Evolutionary conservation across 2,797 vertebrate genomes (phyloP), one percentile per base, ranked within the genome.

Genomic region (Acrossocheilus wenchowensis): DNA sequence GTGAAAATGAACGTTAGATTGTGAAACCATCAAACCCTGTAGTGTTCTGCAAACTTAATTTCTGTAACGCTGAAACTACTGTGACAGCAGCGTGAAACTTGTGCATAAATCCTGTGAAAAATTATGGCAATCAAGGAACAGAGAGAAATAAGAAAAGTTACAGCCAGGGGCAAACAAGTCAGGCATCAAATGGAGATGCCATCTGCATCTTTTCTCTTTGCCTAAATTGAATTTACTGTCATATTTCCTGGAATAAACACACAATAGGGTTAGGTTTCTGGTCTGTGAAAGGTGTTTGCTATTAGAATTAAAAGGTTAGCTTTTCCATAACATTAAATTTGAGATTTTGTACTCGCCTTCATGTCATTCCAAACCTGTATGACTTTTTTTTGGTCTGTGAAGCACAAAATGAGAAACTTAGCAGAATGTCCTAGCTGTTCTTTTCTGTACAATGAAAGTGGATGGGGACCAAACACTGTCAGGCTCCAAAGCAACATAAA

Each of bases 111-210:
- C 60, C 17, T 48, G 45, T 74, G 57, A 78, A 78, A 85, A 81
- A 83, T 57, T 8, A 84, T 68, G 30, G 21, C 34, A 41, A 41
- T 73, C 19, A 41, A 60, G 30, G 54, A 75, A 45, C 26, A 23
- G 62, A 92, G 87, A 93, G 90, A 91, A 92, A 92, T 86, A 23
- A 23, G 41, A 54, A 77, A 45, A 57, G 34, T 75, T 81, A 54
- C 60, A 52, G 81, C 82, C 79, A 78, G 48, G 39, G 78, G 64
- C 75, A 72, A 79, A 86, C 77, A 81, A 82, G 87, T 74, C 81
- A 87, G 74, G 78, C 68, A 69, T 89, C 83, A 89, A 82, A 88
- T 77, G 36, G 88, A 82, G 89, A 86, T 78, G 54, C 88, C 83
- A 86, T 88, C 86, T 89, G 86, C 86, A 86, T 82, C 74, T 83